These are phyloP conservation scores for Heliangelus exortis DNA, from an alignment of 2,797 vertebrate species.

Conservation along the genomic window DNA sequence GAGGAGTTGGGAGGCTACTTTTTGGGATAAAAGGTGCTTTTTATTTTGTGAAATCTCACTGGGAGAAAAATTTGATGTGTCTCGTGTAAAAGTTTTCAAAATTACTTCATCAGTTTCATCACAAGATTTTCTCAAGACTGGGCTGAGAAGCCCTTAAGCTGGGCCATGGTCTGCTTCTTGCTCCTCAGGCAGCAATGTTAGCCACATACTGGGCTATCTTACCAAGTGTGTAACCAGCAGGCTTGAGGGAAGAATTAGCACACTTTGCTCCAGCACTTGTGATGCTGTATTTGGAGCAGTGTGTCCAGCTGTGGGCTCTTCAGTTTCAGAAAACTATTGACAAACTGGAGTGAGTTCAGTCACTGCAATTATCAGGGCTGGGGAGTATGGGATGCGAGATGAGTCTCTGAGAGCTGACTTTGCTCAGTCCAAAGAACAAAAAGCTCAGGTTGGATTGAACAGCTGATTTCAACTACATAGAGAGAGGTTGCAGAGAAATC, in stretches of 20 bases:
- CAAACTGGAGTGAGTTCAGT: neutral
- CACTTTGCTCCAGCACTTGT: neutral
- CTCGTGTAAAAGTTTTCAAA: neutral
- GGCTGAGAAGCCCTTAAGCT: neutral
- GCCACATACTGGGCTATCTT: neutral
- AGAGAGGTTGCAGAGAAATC: neutral
- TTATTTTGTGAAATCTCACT: neutral
- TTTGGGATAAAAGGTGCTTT: neutral
- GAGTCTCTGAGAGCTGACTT: neutral
- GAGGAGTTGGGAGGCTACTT: neutral
- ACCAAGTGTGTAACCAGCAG: neutral
- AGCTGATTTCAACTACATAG: neutral
- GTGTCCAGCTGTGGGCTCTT: neutral
- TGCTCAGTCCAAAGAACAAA: neutral
- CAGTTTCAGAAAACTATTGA: neutral
- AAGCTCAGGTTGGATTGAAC: neutral
- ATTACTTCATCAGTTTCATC: neutral
- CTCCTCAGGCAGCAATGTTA: fast-evolving
- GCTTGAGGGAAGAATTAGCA: neutral
- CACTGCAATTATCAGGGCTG: fast-evolving
- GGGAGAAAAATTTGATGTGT: neutral
- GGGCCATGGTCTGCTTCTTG: neutral
- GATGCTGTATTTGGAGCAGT: neutral
- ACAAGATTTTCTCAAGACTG: too few species aligned
- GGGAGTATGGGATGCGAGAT: neutral